Evolutionary conservation across 2,113 vertebrate genomes (phyloP).

Genomic region (Chaetodon auriga): DNA sequence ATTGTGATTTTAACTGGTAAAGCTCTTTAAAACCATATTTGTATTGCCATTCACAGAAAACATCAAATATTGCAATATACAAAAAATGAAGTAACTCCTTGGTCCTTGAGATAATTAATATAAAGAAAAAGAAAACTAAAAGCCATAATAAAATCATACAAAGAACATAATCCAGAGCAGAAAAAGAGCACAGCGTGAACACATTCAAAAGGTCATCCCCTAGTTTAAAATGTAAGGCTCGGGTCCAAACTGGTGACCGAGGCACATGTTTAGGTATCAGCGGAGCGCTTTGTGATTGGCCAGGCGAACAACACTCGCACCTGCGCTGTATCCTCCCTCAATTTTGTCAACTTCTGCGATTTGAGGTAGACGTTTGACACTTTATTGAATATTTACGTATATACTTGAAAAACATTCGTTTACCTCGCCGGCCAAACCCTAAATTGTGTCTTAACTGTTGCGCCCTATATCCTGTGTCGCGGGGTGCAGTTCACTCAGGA

Average conservation of each 20-base stretch:
- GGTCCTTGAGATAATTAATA: neutral
- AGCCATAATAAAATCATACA: neutral
- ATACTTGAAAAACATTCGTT: neutral
- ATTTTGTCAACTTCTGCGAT: neutral
- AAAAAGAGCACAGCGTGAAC: neutral
- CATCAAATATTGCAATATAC: neutral
- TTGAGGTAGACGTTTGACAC: fast-evolving
- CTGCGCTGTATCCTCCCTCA: slow-evolving; percentile 22
- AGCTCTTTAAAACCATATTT: neutral
- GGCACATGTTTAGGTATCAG: slow-evolving; percentile 1
- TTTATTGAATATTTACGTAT: fast-evolving
- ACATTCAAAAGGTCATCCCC: neutral
- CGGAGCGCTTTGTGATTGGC: slow-evolving; percentile 2
- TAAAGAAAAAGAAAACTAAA: neutral
- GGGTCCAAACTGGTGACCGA: neutral
- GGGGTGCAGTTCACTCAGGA: slow-evolving; percentile 32
- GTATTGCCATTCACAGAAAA: neutral
- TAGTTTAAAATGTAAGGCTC: neutral
- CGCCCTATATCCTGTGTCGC: slow-evolving; percentile 41
- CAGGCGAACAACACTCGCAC: slow-evolving; percentile 23
- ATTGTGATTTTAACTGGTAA: neutral
- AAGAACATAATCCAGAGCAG: neutral
- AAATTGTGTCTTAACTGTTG: neutral
- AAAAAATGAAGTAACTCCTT: neutral
- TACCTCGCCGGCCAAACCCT: neutral